Conservation (phyloP, 2,888 invertebrate genomes). For the Trachelus stipa region DNA sequence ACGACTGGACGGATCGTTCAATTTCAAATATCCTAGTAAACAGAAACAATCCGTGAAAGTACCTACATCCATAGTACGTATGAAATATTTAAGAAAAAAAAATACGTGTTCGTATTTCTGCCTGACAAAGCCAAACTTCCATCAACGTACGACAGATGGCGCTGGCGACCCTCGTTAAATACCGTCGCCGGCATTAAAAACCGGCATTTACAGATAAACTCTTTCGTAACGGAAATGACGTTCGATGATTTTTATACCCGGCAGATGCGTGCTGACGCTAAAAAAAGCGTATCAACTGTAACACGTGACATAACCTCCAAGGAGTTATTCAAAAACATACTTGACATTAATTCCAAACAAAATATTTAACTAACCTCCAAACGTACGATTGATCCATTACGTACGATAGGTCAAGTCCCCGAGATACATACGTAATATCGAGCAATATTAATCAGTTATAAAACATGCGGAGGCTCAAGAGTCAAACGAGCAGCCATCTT, state of each 20-base stretch:
- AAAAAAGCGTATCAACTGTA: not conserved
- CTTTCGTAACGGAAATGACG: not conserved
- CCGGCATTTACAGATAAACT: not conserved
- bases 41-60: not conserved
- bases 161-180: not conserved
- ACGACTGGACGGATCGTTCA: not conserved
- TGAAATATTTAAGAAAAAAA: not conserved
- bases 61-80: too few relatives aligned
- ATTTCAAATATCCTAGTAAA: not conserved
- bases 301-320: not conserved
- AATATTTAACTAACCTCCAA: not conserved
- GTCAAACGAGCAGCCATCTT: not conserved
- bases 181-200: not conserved
- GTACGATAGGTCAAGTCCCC: not conserved
- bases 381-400: not conserved
- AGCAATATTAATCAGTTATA: not conserved
- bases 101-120: not conserved
- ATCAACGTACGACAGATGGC: not conserved
- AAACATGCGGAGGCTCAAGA: not conserved
- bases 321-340: not conserved
- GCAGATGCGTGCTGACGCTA: not conserved
- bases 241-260: not conserved
- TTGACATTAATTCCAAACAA: not conserved
- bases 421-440: not conserved
- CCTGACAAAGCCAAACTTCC: not conserved